Conservation (phyloP, 2,113 vertebrate species). For the Malurus alboscapulatus region DNA sequence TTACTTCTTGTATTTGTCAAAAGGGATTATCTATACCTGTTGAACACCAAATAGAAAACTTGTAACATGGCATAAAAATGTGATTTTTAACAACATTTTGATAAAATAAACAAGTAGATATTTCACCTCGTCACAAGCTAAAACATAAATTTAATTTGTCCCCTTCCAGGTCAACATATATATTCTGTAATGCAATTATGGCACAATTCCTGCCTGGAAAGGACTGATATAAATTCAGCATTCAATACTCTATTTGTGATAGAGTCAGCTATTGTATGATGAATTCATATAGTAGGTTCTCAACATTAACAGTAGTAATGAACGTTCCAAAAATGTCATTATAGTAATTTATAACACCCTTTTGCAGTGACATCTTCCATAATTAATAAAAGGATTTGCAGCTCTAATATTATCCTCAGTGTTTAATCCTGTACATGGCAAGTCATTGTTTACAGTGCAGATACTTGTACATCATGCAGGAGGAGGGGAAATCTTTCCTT, state of each 20-base stretch:
- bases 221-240: neutral
- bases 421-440: neutral
- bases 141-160: neutral
- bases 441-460: neutral
- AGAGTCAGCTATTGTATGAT: neutral
- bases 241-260: neutral
- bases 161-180: neutral
- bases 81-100: neutral
- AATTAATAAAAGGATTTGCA: constrained; percentile 7
- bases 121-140: neutral
- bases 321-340: neutral
- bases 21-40: neutral
- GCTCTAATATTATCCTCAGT: neutral
- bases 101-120: neutral
- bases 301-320: neutral
- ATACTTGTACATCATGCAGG: neutral
- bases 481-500: neutral
- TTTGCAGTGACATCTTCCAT: neutral
- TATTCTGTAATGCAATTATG: neutral
- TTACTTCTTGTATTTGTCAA: neutral
- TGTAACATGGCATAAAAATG: neutral
- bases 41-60: neutral
- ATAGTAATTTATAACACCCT: neutral
- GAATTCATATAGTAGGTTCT: neutral
- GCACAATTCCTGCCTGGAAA: neutral